These are phyloP conservation scores for Taurulus bubalis DNA, from an alignment of 2,113 vertebrate species.

Conservation along the genomic window DNA sequence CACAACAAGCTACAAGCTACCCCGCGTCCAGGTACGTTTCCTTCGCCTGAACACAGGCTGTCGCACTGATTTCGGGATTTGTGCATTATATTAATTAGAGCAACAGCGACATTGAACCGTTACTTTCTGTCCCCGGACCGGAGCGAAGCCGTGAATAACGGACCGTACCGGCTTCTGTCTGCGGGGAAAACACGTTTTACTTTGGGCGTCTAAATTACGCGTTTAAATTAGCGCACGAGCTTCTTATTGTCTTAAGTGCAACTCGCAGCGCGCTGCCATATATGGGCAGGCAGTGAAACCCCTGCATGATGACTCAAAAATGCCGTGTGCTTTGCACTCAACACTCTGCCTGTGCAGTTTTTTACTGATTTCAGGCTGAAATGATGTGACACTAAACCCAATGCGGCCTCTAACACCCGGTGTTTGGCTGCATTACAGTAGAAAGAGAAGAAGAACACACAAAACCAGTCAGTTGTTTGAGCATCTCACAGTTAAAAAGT, in stretches of 20 bases:
- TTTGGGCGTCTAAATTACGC: background rate
- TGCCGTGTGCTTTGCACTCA: background rate
- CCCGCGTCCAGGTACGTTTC: constrained; percentile 52
- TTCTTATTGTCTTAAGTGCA: constrained; percentile 6
- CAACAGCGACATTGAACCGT: background rate
- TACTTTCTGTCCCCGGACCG: background rate
- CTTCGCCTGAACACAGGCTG: background rate
- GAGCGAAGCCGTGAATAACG: background rate
- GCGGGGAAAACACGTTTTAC: background rate
- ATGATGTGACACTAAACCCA: background rate
- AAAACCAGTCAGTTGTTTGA: background rate
- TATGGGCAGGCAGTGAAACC: constrained; percentile 44
- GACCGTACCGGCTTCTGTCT: background rate
- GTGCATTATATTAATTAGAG: no score
- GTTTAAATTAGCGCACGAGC: background rate
- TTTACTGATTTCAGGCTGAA: background rate
- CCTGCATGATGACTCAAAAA: constrained; percentile 14
- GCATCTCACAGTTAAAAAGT: background rate
- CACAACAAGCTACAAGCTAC: constrained; percentile 8
- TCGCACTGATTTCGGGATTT: constrained; percentile 40
- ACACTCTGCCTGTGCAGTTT: background rate
- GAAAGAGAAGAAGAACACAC: background rate
- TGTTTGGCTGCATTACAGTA: background rate
- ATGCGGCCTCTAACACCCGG: background rate
- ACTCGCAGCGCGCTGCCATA: constrained; percentile 36